phyloP scores from a whole-genome alignment of 1,140 invertebrate genomes.

The Lordiphosa clarofinis region DNA sequence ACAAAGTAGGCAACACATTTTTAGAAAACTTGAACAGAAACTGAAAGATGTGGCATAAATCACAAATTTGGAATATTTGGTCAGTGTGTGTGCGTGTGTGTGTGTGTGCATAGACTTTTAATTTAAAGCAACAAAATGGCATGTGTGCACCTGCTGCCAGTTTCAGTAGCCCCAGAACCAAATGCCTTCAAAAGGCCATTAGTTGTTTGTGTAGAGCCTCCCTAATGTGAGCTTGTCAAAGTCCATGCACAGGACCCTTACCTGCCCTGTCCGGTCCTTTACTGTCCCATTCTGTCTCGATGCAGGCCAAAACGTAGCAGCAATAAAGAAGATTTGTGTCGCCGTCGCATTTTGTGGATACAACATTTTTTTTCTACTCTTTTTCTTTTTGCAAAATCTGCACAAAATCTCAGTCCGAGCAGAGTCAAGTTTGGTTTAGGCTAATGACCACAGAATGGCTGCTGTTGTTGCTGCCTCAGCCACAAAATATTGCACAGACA shows the following conservation, averaged over 20 bases:
- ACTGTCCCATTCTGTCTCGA: constrained; percentile 19
- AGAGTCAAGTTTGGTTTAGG: constrained; percentile 71
- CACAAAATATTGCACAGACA: constrained; percentile 57
- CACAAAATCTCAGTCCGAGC: constrained; percentile 62
- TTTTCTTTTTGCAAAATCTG: constrained; percentile 61
- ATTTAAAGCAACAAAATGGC: constrained; percentile 68
- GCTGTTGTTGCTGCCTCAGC: constrained; percentile 59
- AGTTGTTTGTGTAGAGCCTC: constrained; percentile 67
- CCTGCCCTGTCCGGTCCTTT: background rate
- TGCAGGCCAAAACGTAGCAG: constrained; percentile 59
- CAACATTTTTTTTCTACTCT: constrained; percentile 14
- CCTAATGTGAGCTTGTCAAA: constrained; percentile 73
- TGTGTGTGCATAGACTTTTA: constrained; percentile 55
- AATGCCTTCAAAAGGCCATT: constrained; percentile 73
- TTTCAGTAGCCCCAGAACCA: constrained; percentile 17
- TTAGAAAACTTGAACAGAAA: constrained; percentile 37
- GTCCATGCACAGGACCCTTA: constrained; percentile 20
- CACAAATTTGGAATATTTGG: constrained; percentile 27
- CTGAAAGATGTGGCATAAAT: constrained; percentile 54
- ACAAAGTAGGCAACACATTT: constrained; percentile 21
- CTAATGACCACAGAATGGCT: constrained; percentile 74
- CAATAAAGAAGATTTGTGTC: constrained; percentile 76
- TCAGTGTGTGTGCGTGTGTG: constrained; percentile 26
- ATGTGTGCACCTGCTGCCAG: constrained; percentile 49
- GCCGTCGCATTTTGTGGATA: constrained; percentile 66